Conservation (phyloP, 2,797 vertebrate genomes). For the Gallinago solitaria region DNA sequence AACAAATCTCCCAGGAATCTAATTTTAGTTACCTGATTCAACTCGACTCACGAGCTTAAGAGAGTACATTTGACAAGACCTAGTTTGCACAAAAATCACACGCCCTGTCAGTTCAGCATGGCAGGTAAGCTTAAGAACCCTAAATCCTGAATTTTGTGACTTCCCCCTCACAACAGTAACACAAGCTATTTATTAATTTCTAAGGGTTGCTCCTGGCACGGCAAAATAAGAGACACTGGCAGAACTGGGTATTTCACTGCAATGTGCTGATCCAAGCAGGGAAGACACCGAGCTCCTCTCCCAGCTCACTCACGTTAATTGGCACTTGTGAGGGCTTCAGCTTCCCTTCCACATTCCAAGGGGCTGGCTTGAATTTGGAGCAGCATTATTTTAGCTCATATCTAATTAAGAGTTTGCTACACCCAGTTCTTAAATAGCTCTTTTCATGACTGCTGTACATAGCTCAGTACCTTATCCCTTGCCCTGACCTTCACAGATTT, state of each 20-base stretch:
- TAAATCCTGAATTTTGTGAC: rapidly evolving
- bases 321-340: not conserved
- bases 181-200: not conserved
- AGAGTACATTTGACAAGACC: not conserved
- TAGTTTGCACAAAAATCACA: no score
- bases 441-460: not conserved
- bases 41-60: not conserved
- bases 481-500: not conserved
- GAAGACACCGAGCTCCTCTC: not conserved
- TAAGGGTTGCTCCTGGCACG: rapidly evolving
- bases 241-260: not conserved
- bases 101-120: rapidly evolving
- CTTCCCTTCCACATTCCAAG: constrained; percentile 33
- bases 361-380: not conserved
- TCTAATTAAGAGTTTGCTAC: constrained; percentile 30
- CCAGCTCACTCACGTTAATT: not conserved
- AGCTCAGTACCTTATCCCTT: not conserved
- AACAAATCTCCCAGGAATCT: not conserved
- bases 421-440: constrained; percentile 2
- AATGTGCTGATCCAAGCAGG: not conserved
- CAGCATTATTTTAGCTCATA: not conserved
- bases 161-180: not conserved
- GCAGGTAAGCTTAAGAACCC: rapidly evolving
- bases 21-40: not conserved
- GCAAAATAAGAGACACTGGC: not conserved